Evolutionary conservation across 2,888 invertebrate genomes (phyloP).

Genomic region (Plebejus melissa): DNA sequence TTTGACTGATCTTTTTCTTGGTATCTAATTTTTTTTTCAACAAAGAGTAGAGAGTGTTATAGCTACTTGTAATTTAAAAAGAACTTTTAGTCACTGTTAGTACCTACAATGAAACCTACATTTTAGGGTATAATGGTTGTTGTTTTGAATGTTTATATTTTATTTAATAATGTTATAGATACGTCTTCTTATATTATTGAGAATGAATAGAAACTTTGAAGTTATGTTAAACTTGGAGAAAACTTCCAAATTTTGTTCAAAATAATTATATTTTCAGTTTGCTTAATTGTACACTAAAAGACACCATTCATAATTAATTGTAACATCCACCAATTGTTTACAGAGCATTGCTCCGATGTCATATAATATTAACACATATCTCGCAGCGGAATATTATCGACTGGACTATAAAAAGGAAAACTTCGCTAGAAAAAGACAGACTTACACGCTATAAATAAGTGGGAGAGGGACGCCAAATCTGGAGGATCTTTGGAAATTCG

Average conservation of each 20-base stretch:
- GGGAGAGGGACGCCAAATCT: constrained; percentile 63
- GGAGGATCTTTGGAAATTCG: constrained; percentile 74
- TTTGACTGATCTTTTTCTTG: background rate
- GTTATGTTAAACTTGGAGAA: too few relatives aligned
- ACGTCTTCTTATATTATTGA: too few relatives aligned
- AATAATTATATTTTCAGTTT: too few relatives aligned
- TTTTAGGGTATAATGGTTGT: too few relatives aligned
- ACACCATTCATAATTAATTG: background rate
- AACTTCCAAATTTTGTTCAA: too few relatives aligned
- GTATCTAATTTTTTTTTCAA: background rate
- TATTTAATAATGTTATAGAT: too few relatives aligned
- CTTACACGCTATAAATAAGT: constrained; percentile 49
- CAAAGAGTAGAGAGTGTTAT: background rate
- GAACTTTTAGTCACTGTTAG: too few relatives aligned
- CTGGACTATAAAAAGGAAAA: constrained; percentile 70
- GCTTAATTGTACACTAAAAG: too few relatives aligned
- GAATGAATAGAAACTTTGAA: too few relatives aligned
- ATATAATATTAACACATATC: constrained; percentile 77
- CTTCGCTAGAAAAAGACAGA: constrained; percentile 58
- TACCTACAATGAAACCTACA: too few relatives aligned
- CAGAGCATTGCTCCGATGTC: constrained; percentile 44
- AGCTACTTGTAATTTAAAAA: background rate
- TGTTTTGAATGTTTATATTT: too few relatives aligned
- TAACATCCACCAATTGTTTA: background rate
- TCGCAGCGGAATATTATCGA: constrained; percentile 72